These are phyloP conservation scores for Toxotes jaculatrix DNA, from an alignment of 2,113 vertebrate genomes.

Conservation along the genomic window DNA sequence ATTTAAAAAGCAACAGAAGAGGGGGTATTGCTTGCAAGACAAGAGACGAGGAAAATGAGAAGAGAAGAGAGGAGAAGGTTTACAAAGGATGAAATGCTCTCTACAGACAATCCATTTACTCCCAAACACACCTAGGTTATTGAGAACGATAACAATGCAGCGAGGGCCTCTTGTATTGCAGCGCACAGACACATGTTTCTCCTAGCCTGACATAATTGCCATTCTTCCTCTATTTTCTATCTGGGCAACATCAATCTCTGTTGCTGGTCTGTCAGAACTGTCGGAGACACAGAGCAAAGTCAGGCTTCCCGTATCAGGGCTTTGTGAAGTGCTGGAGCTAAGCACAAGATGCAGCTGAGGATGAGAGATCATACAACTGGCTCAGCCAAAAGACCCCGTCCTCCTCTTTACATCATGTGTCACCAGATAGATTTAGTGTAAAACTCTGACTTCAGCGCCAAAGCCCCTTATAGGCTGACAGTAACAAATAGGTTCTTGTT, in stretches of 20 bases:
- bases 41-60: conserved; percentile 7
- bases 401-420: conserved; percentile 71
- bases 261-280: conserved; percentile 84
- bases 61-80: conserved; percentile 13
- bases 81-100: conserved; percentile 68
- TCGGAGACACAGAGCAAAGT: conserved; percentile 74
- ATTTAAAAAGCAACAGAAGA: conserved; percentile 3
- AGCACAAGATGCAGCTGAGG: conserved; percentile 72
- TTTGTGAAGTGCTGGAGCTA: conserved; percentile 72
- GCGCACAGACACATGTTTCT: conserved; percentile 84
- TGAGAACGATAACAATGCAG: conserved; percentile 85
- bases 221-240: conserved; percentile 86
- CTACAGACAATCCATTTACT: conserved; percentile 83
- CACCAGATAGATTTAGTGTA: conserved; percentile 71
- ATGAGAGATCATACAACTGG: conserved; percentile 74
- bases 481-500: conserved; percentile 73
- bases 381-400: conserved; percentile 69
- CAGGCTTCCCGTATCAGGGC: conserved; percentile 60
- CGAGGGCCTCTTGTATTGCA: conserved; percentile 75
- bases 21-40: background rate
- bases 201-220: conserved; percentile 86
- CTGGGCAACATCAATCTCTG: conserved; percentile 86
- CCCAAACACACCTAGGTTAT: conserved; percentile 83
- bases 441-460: conserved; percentile 72
- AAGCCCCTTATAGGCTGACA: conserved; percentile 65